Base-by-base conservation (phyloP, 2,797 vertebrate genomes). In the Pangasius larnaudii region DNA sequence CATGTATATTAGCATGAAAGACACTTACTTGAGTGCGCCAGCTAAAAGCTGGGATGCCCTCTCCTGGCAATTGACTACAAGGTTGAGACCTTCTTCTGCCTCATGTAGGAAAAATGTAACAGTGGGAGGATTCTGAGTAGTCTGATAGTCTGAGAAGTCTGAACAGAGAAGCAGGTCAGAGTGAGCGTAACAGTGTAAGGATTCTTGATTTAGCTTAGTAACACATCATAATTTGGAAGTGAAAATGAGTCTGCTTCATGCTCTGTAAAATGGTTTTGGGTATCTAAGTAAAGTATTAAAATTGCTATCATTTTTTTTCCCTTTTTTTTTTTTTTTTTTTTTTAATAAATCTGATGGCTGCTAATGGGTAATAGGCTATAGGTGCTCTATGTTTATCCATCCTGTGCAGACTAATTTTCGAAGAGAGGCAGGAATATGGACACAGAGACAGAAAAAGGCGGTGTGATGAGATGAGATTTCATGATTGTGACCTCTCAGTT, bases 401-500 rank as follows among this genome's bases (percentile, higher is more conserved):
- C 71, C 8, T 53, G 74, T 63, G 56, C 53, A 81, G 75, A 82
- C 61, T 87, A 39, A 56, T 82, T 82, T 87, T 82, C 46, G 72
- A 42, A 33, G 61, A 84, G 19, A 56, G 49, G 46, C 69, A 65
- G 69, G 53, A 36, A 86, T 46, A 86, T 78, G 75, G 71, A 83
- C 46, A 85, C 53, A 71, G 69, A 86, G 46, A 89, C 65, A 56
- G 81, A 77, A 49, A 67, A 46, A 84, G 78, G 33, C 18, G 53
- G 71, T 84, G 81, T 71, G 83, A 75, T 80, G 86, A 84, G 63
- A 84, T 67, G 82, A 84, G 82, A 91, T 91, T 88, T 90, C 90
- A 93, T 90, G 92, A 90, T 85, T 85, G 88, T 89, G 87, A 94
- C 94, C 93, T 92, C 88, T 30, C 88, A 85, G 92, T 94, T 93